A percentile compares a stretch with the other conserved stretches of the same genome.
Conservation (phyloP, 2,888 invertebrate genomes). For the Eupsilia transversa region DNA sequence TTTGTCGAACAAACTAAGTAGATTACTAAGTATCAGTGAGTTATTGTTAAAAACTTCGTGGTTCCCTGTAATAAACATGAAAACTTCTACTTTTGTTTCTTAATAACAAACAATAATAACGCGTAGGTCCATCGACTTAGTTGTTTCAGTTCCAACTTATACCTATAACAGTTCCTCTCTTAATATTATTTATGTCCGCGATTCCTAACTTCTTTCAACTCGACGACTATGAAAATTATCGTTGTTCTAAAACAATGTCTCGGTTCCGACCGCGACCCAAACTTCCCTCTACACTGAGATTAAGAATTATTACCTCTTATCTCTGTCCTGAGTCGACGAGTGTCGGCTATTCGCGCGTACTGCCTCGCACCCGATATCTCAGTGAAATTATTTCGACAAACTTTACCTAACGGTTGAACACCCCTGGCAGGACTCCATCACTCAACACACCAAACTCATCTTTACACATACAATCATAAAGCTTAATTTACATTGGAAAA, state of each 20-base stretch:
- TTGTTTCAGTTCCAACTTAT: constrained; percentile 44
- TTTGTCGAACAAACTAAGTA: neutral
- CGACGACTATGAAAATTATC: constrained; percentile 76
- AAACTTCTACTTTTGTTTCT: constrained; percentile 57
- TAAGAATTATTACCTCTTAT: constrained; percentile 88
- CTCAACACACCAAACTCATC: constrained; percentile 67
- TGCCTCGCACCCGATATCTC: constrained; percentile 80
- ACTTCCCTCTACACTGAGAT: constrained; percentile 77
- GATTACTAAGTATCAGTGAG: constrained; percentile 21
- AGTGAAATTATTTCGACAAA: constrained; percentile 88
- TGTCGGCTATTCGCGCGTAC: constrained; percentile 83
- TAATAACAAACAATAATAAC: constrained; percentile 61
- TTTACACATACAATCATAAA: constrained; percentile 69
- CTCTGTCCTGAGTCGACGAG: constrained; percentile 84
- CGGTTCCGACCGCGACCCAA: constrained; percentile 70
- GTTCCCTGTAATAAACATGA: constrained; percentile 49
- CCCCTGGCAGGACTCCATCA: constrained; percentile 69
- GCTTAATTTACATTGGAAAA: constrained; percentile 67
- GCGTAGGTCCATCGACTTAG: constrained; percentile 58
- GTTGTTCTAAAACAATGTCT: constrained; percentile 80
- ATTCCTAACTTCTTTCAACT: constrained; percentile 74
- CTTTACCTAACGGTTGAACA: constrained; percentile 84
- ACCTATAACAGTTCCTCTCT: constrained; percentile 57
- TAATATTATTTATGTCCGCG: constrained; percentile 66
- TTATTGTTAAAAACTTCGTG: constrained; percentile 42